A percentile compares a stretch with the other conserved stretches of the same genome.
phyloP scores from a whole-genome alignment of 2,797 vertebrate genomes.

The Erithacus rubecula region DNA sequence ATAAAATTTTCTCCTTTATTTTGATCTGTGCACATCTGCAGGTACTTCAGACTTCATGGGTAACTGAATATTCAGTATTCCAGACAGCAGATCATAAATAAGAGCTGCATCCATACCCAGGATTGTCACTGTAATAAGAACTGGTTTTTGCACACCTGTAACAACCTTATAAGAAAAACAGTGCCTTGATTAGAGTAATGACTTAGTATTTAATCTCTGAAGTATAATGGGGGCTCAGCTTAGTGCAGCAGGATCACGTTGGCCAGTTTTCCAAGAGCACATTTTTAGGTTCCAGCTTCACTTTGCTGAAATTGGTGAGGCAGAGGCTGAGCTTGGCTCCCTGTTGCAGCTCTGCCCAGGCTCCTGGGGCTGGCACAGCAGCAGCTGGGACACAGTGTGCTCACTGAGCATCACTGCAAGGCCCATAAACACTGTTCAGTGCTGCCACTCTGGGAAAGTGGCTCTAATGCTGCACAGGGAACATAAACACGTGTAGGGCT shows the following conservation, averaged over 20 bases:
- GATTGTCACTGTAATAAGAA: neutral
- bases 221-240: neutral
- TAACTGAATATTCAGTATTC: neutral
- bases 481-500: neutral
- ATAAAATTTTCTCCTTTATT: neutral
- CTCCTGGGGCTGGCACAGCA: neutral
- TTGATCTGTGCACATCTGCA: neutral
- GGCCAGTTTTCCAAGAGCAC: neutral
- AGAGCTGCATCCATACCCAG: neutral
- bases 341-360: neutral
- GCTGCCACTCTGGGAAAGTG: neutral
- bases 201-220: neutral
- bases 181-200: neutral
- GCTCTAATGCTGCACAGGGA: neutral
- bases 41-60: neutral
- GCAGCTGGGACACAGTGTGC: neutral
- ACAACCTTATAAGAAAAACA: neutral
- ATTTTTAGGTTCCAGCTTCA: neutral
- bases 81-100: neutral
- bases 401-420: neutral
- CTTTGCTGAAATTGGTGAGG: neutral
- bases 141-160: neutral
- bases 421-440: neutral
- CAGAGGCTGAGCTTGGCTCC: neutral
- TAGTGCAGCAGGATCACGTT: neutral